Base-by-base conservation (phyloP, 2,888 invertebrate genomes). In the Callimorpha dominula region DNA sequence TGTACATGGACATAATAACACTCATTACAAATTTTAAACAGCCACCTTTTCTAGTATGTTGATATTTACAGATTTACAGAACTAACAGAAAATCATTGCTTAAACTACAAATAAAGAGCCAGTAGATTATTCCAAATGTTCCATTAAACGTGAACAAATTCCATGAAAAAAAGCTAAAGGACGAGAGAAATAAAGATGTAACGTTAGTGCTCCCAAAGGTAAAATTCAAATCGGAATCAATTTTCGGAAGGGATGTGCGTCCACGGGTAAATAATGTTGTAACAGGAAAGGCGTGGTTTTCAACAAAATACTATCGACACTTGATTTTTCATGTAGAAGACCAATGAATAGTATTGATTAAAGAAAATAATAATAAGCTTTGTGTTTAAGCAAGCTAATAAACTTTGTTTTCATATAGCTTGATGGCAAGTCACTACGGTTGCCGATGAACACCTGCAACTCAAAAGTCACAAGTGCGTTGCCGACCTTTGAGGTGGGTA, bases 201-300 rank as follows among this genome's bases (percentile, higher is more conserved):
- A 77, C 65, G 78, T 82, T 80, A 82, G 77, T 80, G 80, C 72
- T 81, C 82, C 83, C 82, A 64, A 52, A 80, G 83, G 82, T 78
- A 74, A 69, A 73, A 81, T 81, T 60, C 57, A 73, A 76, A 81
- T 81, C 66, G 75, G 78, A 83, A 83, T 82, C 81, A 83, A 83
- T 82, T 83, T 83, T 63, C 71, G 67, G 74, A 52, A 75, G 78
- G 71, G 76, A 77, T 83, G 77, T 75, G 80, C 73, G 66, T 73
- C 50, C 73, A 71, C 73, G 77, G 63, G 78, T 74, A 77, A 76
- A 76, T 80, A 81, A 75, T 67, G 72, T 31, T 31, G 12, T 31
- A 60, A 42, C 49, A 62, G 62, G 54, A 52, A 46, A 57, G 71
- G 74, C 64, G 62, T 65, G 46, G 57, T 54, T 70, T 42, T 20